Percentiles rank a stretch among this genome's conserved stretches.
These are phyloP conservation scores for Ophion obscuratus DNA, from an alignment of 2,888 invertebrate genomes.

Conservation along the genomic window DNA sequence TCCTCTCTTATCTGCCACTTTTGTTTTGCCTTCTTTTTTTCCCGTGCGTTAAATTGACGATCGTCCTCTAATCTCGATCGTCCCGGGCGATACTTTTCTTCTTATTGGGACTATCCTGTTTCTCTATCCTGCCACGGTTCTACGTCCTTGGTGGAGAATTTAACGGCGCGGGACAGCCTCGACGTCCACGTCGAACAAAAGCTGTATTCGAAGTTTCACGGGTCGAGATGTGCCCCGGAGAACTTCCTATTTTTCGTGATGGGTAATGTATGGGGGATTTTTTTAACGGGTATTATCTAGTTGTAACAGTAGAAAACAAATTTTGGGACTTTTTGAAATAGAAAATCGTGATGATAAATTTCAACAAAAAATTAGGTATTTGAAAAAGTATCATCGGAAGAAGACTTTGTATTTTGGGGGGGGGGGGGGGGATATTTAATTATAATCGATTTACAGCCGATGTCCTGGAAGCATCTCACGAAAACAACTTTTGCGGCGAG, in stretches of 20 bases:
- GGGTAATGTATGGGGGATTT: not conserved
- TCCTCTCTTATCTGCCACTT: conserved; percentile 16
- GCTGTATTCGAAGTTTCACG: not conserved
- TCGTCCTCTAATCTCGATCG: conserved; percentile 29
- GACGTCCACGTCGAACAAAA: not conserved
- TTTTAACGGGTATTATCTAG: not conserved
- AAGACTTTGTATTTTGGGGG: too few species aligned
- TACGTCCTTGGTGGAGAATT: not conserved
- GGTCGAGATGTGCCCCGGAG: not conserved
- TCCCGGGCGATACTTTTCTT: not conserved
- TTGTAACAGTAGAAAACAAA: too few species aligned
- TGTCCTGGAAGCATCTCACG: too few species aligned
- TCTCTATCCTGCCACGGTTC: not conserved
- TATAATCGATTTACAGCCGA: too few species aligned
- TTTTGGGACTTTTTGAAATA: too few species aligned
- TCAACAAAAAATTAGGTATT: too few species aligned
- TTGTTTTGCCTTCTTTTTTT: conserved; percentile 18
- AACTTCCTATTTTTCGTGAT: not conserved
- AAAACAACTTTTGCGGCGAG: too few species aligned
- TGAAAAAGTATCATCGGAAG: too few species aligned
- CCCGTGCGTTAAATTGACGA: not conserved
- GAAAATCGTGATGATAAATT: too few species aligned
- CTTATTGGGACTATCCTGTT: conserved; percentile 1
- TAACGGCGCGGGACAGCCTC: not conserved
- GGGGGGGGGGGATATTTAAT: too few species aligned